These are phyloP conservation scores for Leptura quadrifasciata DNA, from an alignment of 2,888 invertebrate genomes.

Conservation along the genomic window DNA sequence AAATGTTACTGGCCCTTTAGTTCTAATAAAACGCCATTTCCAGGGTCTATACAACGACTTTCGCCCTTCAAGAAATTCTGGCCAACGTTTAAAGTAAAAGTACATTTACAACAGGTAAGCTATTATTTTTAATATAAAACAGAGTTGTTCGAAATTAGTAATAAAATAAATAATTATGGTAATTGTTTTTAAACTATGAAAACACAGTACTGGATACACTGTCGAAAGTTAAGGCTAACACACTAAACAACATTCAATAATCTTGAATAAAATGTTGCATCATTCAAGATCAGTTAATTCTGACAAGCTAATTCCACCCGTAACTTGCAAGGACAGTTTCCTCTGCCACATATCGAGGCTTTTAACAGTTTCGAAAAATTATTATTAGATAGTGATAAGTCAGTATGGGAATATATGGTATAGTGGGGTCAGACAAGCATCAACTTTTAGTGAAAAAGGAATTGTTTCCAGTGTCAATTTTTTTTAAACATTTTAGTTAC, in stretches of 20 bases:
- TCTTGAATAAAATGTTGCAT: slow-evolving; percentile 11
- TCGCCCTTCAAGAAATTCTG: not conserved
- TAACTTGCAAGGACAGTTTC: not conserved
- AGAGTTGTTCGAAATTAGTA: too few species aligned
- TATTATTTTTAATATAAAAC: not conserved
- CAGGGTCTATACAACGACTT: not conserved
- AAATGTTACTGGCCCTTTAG: not conserved
- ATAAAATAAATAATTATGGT: not conserved
- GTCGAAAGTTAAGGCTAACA: slow-evolving; percentile 13
- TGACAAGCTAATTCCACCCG: slow-evolving; percentile 16
- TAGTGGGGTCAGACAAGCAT: too few species aligned
- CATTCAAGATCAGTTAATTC: not conserved
- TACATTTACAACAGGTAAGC: not conserved
- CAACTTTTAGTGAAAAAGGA: too few species aligned
- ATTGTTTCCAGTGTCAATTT: too few species aligned
- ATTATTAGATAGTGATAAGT: not conserved
- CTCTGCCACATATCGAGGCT: not conserved
- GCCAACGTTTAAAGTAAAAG: not conserved
- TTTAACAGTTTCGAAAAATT: slow-evolving; percentile 5
- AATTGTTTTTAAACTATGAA: slow-evolving; percentile 23
- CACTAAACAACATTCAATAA: slow-evolving; percentile 9
- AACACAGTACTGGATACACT: slow-evolving; percentile 15
- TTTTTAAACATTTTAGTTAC: too few species aligned
- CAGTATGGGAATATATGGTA: slow-evolving; percentile 25
- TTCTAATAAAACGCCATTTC: not conserved